Conservation (phyloP, 2,797 vertebrate genomes). For the Lophius americanus region DNA sequence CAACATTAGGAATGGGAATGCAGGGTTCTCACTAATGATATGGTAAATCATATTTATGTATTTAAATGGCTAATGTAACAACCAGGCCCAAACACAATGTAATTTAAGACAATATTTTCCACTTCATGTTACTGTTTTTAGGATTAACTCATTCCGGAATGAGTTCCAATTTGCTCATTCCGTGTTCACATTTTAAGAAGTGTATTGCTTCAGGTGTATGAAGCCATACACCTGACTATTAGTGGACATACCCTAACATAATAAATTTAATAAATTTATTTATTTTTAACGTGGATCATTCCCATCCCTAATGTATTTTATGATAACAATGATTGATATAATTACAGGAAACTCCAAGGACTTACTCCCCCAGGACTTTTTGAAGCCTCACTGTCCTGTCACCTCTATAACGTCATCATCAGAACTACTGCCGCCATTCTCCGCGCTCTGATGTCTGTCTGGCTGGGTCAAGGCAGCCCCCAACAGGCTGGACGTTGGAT, state of each 20-base stretch:
- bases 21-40: conserved; percentile 10
- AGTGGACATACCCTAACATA: conserved; percentile 5
- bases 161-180: background rate
- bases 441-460: conserved; percentile 84
- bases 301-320: conserved; percentile 45
- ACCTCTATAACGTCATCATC: conserved; percentile 99
- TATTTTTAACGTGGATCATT: conserved; percentile 37
- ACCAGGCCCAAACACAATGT: background rate
- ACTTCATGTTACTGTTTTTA: conserved; percentile 5
- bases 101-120: conserved; percentile 1
- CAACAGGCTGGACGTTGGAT: conserved; percentile 86
- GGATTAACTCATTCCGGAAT: background rate
- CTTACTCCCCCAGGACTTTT: background rate
- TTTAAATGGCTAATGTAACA: background rate
- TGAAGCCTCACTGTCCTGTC: conserved; percentile 87
- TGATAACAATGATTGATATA: conserved; percentile 11
- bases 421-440: conserved; percentile 93
- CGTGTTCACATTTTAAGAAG: conserved; percentile 12
- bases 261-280: conserved; percentile 5
- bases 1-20: conserved; percentile 54
- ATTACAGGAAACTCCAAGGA: conserved; percentile 6
- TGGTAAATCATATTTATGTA: background rate
- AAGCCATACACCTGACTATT: background rate
- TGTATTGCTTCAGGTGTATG: background rate
- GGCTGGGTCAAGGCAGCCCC: conserved; percentile 81